Base-by-base conservation (phyloP, 2,797 vertebrate genomes). In the Spondyliosoma cantharus region DNA sequence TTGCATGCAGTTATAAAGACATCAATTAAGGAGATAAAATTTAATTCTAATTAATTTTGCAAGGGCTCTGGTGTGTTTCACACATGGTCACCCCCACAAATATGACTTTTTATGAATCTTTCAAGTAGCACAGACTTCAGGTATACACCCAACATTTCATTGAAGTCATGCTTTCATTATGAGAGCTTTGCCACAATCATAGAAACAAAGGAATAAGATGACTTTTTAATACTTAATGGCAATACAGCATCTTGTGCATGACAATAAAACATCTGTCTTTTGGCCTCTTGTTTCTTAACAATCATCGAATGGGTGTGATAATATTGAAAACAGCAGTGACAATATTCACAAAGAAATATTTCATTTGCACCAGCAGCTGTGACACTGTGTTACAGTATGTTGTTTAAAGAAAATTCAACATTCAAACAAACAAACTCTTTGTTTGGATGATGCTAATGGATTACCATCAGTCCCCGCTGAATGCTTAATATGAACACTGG, bases 71-170 rank as follows among this genome's bases (percentile, higher is more conserved):
- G 9, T 37, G 9, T 37, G 37, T 37, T 37, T 37, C 7, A 7
- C 37, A 11, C 37, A 37, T 37, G 37, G 37, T 37, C 45, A 6
- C 42, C 52, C 56, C 63, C 50, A 67, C 42, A 66, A 6, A 62
- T 25, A 17, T 57, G 32, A 78, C 54, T 61, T 68, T 84, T 86
- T 81, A 83, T 80, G 49, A 76, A 64, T 64, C 15, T 82, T 69
- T 27, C 50, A 71, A 85, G 72, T 50, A 27, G 43, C 64, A 70
- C 60, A 63, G 22, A 78, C 22, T 62, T 60, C 59, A 72, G 19
- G 61, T 65, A 72, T 63, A 73, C 67, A 58, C 58, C 64, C 61
- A 50, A 32, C 17, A 59, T 70, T 67, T 54, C 12, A 45, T 56
- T 56, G 57, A 42, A 60, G 14, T 32, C 46, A 56, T 73, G 29